Percentiles rank a stretch among this genome's conserved stretches.
Conservation (phyloP, 2,888 invertebrate genomes). For the Coleophora deauratella region DNA sequence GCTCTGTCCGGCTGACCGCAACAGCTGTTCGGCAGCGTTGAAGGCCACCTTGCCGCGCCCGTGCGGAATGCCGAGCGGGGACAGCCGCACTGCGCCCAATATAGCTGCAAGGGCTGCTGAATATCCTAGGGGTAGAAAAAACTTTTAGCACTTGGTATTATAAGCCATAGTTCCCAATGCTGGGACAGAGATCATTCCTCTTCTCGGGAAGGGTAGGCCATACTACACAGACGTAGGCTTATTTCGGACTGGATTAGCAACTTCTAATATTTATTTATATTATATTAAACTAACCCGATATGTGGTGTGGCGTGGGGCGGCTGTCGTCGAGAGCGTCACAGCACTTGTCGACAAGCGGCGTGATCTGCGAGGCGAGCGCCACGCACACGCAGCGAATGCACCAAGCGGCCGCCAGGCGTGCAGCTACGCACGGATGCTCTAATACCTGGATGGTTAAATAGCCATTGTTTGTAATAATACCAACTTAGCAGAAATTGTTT, state of each 20-base stretch:
- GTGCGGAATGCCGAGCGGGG: slow-evolving; percentile 95
- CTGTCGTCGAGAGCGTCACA: slow-evolving; percentile 91
- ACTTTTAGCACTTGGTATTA: neutral
- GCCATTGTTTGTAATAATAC: slow-evolving; percentile 43
- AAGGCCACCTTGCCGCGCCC: slow-evolving; percentile 98
- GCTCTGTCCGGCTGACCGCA: slow-evolving; percentile 97
- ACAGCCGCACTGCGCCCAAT: slow-evolving; percentile 91
- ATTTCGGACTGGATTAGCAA: too few relatives aligned
- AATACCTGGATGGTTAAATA: slow-evolving; percentile 78
- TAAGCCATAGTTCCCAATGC: neutral
- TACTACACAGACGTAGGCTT: too few relatives aligned
- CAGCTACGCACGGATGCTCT: slow-evolving; percentile 95
- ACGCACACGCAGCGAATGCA: slow-evolving; percentile 93
- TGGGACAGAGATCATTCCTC: neutral
- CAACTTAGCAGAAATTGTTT: too few relatives aligned
- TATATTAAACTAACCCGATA: slow-evolving; percentile 71
- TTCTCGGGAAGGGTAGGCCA: neutral
- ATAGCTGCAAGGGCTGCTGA: slow-evolving; percentile 96
- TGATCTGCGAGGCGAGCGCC: slow-evolving; percentile 95
- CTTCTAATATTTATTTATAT: too few relatives aligned
- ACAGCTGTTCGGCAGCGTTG: slow-evolving; percentile 95
- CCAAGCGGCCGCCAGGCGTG: slow-evolving; percentile 95
- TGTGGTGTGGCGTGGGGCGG: slow-evolving; percentile 90
- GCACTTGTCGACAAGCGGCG: slow-evolving; percentile 93
- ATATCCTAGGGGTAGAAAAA: slow-evolving; percentile 75